These are phyloP conservation scores for Emydocephalus ijimae DNA, from an alignment of 2,113 vertebrate species.

Conservation along the genomic window DNA sequence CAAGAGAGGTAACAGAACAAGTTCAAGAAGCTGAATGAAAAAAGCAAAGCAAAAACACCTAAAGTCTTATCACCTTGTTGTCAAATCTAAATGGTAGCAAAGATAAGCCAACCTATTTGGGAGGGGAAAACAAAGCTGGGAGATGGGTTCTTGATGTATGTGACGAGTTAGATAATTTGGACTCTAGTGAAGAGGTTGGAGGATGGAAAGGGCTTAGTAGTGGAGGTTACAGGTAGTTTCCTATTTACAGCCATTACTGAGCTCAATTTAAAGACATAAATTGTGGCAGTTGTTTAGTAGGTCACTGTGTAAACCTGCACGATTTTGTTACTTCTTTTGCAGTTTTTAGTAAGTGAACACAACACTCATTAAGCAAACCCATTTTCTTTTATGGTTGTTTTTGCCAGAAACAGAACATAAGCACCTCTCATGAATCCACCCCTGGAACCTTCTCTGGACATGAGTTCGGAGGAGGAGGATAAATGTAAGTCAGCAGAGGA, in stretches of 20 bases:
- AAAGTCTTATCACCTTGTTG: background rate
- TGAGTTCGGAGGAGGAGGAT: background rate
- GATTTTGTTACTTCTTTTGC: background rate
- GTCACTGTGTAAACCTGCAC: no score
- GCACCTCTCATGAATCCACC: background rate
- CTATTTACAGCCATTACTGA: background rate
- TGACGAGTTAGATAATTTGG: background rate
- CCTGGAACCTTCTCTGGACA: background rate
- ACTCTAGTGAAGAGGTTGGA: background rate
- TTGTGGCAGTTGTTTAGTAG: background rate
- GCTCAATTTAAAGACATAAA: background rate
- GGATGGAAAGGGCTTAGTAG: background rate
- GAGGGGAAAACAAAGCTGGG: background rate
- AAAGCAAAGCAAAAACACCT: background rate
- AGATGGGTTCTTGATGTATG: background rate
- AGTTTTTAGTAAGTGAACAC: background rate
- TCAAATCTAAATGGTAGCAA: rapidly evolving
- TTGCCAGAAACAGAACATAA: background rate
- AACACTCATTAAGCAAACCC: background rate
- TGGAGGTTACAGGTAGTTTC: background rate
- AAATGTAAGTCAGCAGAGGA: background rate
- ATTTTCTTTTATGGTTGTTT: background rate
- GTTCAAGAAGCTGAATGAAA: background rate
- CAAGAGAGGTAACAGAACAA: conserved; percentile 30
- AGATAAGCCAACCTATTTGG: background rate